Evolutionary conservation across 1,140 invertebrate genomes (phyloP), one percentile per base, ranked within the genome.

Genomic region (Cherax destructor): DNA sequence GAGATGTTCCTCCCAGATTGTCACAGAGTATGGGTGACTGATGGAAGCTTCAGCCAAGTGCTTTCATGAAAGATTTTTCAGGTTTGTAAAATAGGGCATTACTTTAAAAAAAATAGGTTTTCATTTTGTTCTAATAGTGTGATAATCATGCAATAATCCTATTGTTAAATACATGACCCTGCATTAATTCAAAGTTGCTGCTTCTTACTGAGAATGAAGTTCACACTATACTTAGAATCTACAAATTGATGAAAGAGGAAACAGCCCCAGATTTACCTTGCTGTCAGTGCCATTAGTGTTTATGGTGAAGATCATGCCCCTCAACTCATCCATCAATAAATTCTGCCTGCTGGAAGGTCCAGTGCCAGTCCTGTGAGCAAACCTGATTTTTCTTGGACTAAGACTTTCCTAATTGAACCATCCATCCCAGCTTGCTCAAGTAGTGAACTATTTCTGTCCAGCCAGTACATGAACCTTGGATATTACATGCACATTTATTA

Each of bases 231-330:
- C 30, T 41, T 41, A 1, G 30, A 41, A 41, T 41, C 30, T 41
- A 41, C 30, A 41, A 41, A 41, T 41, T 41, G 30, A 41, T 41
- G 30, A 41, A 41, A 41, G 30, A 41, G 30, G 30, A 41, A 41
- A 41, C 30, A 41, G 30, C 30, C 30, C 30, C 30, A 41, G 18
- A 5, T 18, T 95, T 59, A 96, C 96, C 92, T 96, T 96, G 59
- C 97, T 95, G 92, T 96, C 96, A 1, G 95, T 95, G 0, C 98
- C 98, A 94, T 98, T 97, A 96, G 98, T 97, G 94, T 97, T 96
- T 4, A 97, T 95, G 30, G 97, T 95, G 94, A 98, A 97, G 69
- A 98, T 98, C 94, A 97, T 97, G 93, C 96, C 95, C 0, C 95
- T 92, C 56, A 95, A 90, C 52, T 95, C 95, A 95, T 97, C 96